Conservation (phyloP, 1,140 invertebrate species). For the Ridgeia piscesae region DNA sequence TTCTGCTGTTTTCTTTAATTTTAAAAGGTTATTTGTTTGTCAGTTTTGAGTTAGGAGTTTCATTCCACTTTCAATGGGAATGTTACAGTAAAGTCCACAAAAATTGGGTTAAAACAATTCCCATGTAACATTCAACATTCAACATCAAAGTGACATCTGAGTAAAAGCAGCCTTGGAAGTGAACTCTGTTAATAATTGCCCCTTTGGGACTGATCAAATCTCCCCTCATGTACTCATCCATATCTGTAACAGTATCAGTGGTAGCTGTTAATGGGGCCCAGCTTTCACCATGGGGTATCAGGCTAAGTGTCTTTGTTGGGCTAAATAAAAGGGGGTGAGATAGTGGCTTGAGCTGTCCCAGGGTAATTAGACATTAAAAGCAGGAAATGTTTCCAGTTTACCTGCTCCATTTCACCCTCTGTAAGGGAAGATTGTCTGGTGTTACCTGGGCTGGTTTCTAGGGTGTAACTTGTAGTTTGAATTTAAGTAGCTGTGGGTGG, state of each 20-base stretch:
- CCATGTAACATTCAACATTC: not conserved
- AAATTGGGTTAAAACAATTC: not conserved
- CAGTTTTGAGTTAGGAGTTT: no score
- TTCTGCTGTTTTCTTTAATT: no score
- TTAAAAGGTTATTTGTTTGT: no score
- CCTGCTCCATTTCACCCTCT: not conserved
- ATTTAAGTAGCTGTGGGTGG: not conserved
- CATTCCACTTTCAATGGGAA: not conserved
- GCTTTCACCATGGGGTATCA: not conserved
- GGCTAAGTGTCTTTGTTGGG: not conserved
- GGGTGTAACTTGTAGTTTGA: not conserved
- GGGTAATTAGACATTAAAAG: not conserved
- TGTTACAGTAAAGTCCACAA: not conserved
- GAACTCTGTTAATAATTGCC: not conserved
- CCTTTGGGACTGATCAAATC: not conserved
- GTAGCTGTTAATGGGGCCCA: not conserved
- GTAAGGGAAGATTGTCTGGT: not conserved
- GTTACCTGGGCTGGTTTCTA: not conserved
- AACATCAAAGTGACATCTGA: not conserved
- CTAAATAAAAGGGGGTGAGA: not conserved
- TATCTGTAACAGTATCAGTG: not conserved
- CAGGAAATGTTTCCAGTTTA: not conserved
- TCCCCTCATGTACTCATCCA: not conserved
- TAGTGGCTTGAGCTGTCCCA: not conserved
- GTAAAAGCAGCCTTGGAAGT: not conserved